Conservation (phyloP, 2,888 invertebrate species). For the Macrophya alboannulata region DNA sequence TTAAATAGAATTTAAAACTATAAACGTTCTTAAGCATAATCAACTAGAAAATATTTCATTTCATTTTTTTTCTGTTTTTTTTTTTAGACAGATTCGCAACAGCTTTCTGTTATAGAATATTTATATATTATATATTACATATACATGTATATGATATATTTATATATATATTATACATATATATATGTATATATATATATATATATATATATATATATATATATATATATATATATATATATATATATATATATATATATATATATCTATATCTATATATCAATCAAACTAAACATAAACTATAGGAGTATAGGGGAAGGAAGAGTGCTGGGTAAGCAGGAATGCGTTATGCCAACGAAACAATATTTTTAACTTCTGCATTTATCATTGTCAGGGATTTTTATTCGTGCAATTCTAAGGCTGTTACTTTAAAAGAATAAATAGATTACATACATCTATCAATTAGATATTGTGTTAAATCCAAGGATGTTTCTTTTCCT, state of each 20-base stretch:
- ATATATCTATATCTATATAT: conserved; percentile 31
- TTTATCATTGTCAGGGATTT: conserved; percentile 48
- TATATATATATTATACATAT: conserved; percentile 15
- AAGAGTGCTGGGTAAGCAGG: conserved; percentile 39
- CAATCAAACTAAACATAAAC: conserved; percentile 25
- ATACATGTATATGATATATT: conserved; percentile 14
- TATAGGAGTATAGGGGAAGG: conserved; percentile 42
- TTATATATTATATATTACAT: conserved; percentile 32
- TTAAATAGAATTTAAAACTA: conserved; percentile 48
- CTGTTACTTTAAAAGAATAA: conserved; percentile 39
- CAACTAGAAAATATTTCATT: conserved; percentile 45
- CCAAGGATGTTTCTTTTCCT: conserved; percentile 16
- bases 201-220: conserved; percentile 28
- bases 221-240: conserved; percentile 11
- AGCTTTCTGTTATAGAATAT: conserved; percentile 41
- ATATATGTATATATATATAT: conserved; percentile 39
- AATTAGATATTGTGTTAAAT: conserved; percentile 21
- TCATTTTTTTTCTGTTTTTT: conserved; percentile 46
- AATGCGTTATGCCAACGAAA: conserved; percentile 25
- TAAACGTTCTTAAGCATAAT: conserved; percentile 49
- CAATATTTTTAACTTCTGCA: conserved; percentile 41
- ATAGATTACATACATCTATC: conserved; percentile 15
- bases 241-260: conserved; percentile 20
- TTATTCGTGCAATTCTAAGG: conserved; percentile 48
- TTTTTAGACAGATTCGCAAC: conserved; percentile 21